Evolutionary conservation across 2,113 vertebrate genomes (phyloP).

Genomic region (Odocoileus virginianus): DNA sequence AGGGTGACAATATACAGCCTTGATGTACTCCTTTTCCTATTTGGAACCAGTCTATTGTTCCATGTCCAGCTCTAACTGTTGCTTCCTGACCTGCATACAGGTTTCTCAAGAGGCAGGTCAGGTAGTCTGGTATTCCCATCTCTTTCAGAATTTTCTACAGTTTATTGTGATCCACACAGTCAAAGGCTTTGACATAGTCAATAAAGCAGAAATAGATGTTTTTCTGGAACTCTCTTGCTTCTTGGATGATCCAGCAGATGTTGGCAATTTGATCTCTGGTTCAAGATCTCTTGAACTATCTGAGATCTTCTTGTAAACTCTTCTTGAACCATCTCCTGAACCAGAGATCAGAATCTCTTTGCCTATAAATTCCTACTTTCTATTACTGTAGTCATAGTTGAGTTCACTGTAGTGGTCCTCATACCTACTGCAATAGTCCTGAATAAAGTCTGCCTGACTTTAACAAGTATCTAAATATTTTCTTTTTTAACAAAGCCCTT

Average conservation of each 20-base stretch:
- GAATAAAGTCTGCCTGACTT: not conserved
- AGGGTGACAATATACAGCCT: not conserved
- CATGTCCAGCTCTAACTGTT: not conserved
- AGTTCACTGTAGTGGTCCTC: not conserved
- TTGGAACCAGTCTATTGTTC: not conserved
- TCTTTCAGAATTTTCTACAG: not conserved
- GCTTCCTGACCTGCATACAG: not conserved
- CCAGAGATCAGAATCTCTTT: not conserved
- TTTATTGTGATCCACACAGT: not conserved
- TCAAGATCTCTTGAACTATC: not conserved
- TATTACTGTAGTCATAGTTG: not conserved
- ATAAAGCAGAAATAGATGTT: not conserved
- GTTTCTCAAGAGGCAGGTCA: not conserved
- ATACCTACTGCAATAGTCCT: not conserved
- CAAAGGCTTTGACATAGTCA: not conserved
- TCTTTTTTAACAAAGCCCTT: not conserved
- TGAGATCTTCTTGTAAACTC: not conserved
- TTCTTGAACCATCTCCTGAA: not conserved
- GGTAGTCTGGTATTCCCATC: not conserved
- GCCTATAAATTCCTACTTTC: not conserved
- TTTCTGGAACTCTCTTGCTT: not conserved
- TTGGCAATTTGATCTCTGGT: not conserved
- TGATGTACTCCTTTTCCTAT: not conserved
- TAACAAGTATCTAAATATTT: not conserved
- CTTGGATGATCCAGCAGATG: not conserved